Conservation (phyloP, 1,140 invertebrate species). For the Musca vetustissima region DNA sequence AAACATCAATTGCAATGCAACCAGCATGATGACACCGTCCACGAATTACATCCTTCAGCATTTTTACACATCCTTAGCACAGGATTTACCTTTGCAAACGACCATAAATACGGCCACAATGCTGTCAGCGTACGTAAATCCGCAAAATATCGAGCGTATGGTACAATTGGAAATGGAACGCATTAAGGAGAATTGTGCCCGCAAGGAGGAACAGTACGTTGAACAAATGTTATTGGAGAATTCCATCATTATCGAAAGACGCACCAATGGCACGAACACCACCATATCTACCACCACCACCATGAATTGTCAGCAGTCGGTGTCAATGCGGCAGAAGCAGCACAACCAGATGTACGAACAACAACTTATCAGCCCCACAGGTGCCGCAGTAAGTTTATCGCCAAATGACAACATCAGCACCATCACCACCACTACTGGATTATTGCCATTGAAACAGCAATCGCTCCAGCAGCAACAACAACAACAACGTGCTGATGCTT, state of each 20-base stretch:
- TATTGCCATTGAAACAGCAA: background rate
- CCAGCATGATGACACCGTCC: background rate
- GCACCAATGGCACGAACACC: constrained; percentile 24
- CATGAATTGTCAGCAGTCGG: background rate
- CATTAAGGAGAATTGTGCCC: constrained; percentile 41
- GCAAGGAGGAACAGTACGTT: constrained; percentile 45
- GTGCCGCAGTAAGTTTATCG: background rate
- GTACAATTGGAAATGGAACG: constrained; percentile 41
- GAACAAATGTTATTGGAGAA: constrained; percentile 48
- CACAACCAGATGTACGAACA: background rate
- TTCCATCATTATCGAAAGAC: constrained; percentile 47
- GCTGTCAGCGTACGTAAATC: constrained; percentile 8
- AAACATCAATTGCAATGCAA: background rate
- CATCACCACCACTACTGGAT: background rate
- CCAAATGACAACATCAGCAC: background rate
- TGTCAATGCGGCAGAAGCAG: background rate
- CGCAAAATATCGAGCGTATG: constrained; percentile 36
- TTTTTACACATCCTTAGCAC: constrained; percentile 4
- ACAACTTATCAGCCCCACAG: background rate
- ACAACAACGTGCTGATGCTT: constrained; percentile 46
- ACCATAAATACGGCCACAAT: constrained; percentile 9
- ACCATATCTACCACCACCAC: background rate
- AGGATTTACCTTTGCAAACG: constrained; percentile 11
- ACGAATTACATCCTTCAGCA: constrained; percentile 6
- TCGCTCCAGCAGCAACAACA: constrained; percentile 25